Evolutionary conservation across 2,113 vertebrate species (phyloP).

Genomic region (Alosa alosa): DNA sequence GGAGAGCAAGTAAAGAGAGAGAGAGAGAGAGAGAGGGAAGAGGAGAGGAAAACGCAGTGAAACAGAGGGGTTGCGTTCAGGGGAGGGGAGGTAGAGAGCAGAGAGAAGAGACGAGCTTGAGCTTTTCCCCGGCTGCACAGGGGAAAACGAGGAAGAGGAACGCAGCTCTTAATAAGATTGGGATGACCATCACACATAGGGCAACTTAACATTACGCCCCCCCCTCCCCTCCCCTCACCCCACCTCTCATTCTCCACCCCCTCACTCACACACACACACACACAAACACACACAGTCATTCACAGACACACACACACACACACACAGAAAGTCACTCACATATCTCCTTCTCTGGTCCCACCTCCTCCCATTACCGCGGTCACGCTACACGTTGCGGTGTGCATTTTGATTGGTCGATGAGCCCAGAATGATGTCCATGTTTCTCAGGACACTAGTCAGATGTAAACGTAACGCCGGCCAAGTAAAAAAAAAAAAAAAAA

Average conservation of each 20-base stretch:
- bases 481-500: not conserved
- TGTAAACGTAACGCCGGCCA: not conserved
- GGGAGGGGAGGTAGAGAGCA: conserved; percentile 27
- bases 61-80: not conserved
- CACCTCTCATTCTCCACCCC: conserved; percentile 22
- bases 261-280: conserved; percentile 33
- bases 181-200: conserved; percentile 72
- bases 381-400: conserved; percentile 59
- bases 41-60: conserved; percentile 23
- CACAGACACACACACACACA: conserved; percentile 35
- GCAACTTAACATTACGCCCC: conserved; percentile 44
- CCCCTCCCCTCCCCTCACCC: conserved; percentile 22
- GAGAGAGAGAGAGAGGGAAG: conserved; percentile 28
- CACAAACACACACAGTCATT: conserved; percentile 39
- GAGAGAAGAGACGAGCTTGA: conserved; percentile 26
- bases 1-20: conserved; percentile 1
- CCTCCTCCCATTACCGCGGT: conserved; percentile 55
- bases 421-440: conserved; percentile 37
- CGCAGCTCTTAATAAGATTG: conserved; percentile 69
- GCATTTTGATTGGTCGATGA: conserved; percentile 54
- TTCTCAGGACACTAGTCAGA: conserved; percentile 27
- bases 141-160: conserved; percentile 44
- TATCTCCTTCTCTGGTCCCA: conserved; percentile 43
- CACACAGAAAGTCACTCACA: conserved; percentile 24
- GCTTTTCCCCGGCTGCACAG: conserved; percentile 3